Conservation (phyloP, 37 sponge, comb jelly and placozoan species). For the Haliclona indistincta region DNA sequence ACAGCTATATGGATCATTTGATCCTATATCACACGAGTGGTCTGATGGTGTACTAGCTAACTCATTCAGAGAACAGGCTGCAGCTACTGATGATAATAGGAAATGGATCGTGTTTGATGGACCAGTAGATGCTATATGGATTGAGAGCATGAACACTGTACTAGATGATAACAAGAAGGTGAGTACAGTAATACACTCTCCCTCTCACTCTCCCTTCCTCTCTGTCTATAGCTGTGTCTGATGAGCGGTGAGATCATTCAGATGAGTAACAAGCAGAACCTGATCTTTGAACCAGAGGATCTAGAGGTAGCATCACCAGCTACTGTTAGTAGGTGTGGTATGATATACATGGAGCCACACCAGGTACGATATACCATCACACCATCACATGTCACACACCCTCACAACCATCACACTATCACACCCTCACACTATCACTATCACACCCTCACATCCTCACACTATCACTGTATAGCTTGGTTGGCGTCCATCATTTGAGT, state of each 20-base stretch:
- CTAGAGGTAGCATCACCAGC: slow-evolving; percentile 98
- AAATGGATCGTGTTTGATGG: slow-evolving; percentile 99
- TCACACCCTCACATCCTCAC: not conserved
- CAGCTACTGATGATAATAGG: slow-evolving; percentile 78
- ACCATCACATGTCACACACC: not conserved
- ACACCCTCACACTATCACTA: too few species aligned
- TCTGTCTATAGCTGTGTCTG: slow-evolving; percentile 73
- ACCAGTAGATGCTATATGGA: slow-evolving; percentile 99
- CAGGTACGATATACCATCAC: slow-evolving; percentile 75
- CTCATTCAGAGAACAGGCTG: slow-evolving; percentile 95
- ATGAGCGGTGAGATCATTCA: slow-evolving; percentile 99
- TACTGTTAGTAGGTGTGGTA: slow-evolving; percentile 97
- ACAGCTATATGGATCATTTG: slow-evolving; percentile 95
- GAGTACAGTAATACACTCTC: not conserved
- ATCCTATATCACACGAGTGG: slow-evolving; percentile 99
- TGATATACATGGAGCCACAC: slow-evolving; percentile 97
- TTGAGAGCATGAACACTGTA: slow-evolving; percentile 99
- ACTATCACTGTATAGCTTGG: slow-evolving; percentile 67
- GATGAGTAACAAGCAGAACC: slow-evolving; percentile 94
- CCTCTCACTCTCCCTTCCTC: not conserved
- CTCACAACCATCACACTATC: too few species aligned
- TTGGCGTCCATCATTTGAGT: slow-evolving; percentile 87
- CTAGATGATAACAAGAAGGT: slow-evolving; percentile 95
- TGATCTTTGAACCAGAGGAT: slow-evolving; percentile 98
- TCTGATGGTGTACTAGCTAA: slow-evolving; percentile 96